phyloP scores from a whole-genome alignment of 2,113 vertebrate species.

The Casuarius casuarius region DNA sequence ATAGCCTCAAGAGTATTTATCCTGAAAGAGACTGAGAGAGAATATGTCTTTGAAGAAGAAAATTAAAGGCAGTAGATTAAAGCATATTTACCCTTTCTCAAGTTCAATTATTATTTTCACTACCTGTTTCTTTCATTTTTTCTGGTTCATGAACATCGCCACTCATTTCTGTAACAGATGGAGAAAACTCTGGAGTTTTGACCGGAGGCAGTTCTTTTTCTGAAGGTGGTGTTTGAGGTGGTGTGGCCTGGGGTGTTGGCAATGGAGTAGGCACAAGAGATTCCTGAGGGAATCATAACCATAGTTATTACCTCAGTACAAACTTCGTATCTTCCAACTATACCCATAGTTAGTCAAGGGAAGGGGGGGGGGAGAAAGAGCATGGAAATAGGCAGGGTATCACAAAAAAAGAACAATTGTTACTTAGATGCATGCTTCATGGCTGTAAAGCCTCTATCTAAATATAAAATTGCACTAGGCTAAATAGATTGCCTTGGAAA shows the following conservation, averaged over 20 bases:
- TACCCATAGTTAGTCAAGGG: neutral
- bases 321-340: neutral
- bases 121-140: constrained; percentile 72
- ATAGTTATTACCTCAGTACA: neutral
- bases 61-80: constrained; percentile 58
- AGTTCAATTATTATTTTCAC: constrained; percentile 17
- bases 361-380: neutral
- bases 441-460: neutral
- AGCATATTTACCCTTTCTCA: constrained; percentile 49
- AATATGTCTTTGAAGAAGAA: constrained; percentile 25
- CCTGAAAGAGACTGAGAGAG: constrained; percentile 31
- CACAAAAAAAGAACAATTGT: neutral
- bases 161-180: constrained; percentile 67
- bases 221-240: constrained; percentile 71
- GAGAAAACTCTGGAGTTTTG: constrained; percentile 81
- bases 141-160: constrained; percentile 5
- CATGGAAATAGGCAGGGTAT: neutral
- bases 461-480: neutral
- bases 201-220: constrained; percentile 56
- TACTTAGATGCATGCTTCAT: neutral
- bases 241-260: constrained; percentile 82
- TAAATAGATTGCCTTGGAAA: neutral
- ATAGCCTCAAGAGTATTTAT: constrained; percentile 42
- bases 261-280: constrained; percentile 72
- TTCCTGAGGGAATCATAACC: constrained; percentile 61